These are phyloP conservation scores for Mastacembelus armatus DNA, from an alignment of 2,797 vertebrate species.

Conservation along the genomic window DNA sequence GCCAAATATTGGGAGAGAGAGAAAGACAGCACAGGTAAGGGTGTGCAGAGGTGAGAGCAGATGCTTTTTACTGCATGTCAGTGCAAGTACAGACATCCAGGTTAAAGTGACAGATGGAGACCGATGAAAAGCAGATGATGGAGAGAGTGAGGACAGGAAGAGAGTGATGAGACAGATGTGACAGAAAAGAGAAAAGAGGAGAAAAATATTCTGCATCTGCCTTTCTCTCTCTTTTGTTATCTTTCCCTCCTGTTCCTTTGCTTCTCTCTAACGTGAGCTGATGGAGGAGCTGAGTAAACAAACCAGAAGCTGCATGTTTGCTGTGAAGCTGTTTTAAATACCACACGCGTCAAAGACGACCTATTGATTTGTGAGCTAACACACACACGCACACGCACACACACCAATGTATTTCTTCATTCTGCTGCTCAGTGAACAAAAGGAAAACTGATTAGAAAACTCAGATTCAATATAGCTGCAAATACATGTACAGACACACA, in stretches of 20 bases:
- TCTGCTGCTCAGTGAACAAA: conserved; percentile 21
- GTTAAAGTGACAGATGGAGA: conserved; percentile 60
- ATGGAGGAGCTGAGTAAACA: conserved; percentile 47
- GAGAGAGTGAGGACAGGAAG: conserved; percentile 12
- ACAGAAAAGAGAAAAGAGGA: not conserved
- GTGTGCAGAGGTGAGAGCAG: not conserved
- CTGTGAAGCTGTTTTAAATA: conserved; percentile 45
- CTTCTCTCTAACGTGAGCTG: conserved; percentile 12
- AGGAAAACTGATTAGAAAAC: conserved; percentile 17
- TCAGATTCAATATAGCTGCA: conserved; percentile 12
- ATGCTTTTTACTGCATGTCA: not conserved
- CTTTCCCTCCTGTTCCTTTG: not conserved
- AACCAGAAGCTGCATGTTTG: conserved; percentile 24
- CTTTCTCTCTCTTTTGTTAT: conserved; percentile 1
- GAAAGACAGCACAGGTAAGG: conserved; percentile 4
- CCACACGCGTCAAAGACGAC: conserved; percentile 25
- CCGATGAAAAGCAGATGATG: conserved; percentile 54
- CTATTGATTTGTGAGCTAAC: conserved; percentile 40
- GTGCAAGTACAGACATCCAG: conserved; percentile 3
- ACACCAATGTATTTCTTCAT: not conserved
- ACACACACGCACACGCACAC: not conserved
- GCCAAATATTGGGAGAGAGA: conserved; percentile 15
- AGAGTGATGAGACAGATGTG: conserved; percentile 40
- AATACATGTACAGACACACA: too few relatives aligned
- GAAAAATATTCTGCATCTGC: not conserved